Conservation (phyloP, 2,797 vertebrate genomes). For the Merluccius polli region DNA sequence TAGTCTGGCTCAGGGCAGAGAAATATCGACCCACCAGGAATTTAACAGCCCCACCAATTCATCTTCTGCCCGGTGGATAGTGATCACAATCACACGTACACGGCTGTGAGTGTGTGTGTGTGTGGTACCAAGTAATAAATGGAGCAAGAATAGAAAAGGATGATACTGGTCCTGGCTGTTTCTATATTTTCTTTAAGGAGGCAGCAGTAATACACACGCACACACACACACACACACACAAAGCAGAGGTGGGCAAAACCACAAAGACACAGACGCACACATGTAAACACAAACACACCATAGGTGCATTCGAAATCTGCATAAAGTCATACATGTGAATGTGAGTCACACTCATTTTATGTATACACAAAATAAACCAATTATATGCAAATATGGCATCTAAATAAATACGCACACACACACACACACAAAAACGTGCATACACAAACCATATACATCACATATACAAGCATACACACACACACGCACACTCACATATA, state of each 20-base stretch:
- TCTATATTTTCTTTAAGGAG: neutral
- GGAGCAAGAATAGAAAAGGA: constrained; percentile 20
- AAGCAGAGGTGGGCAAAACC: neutral
- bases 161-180: constrained; percentile 21
- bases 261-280: neutral
- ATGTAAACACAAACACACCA: constrained; percentile 16
- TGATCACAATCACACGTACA: neutral
- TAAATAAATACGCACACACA: neutral
- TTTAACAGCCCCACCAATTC: constrained; percentile 58
- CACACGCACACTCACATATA: neutral
- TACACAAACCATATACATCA: too few relatives aligned
- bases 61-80: constrained; percentile 45
- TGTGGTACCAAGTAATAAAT: constrained; percentile 33
- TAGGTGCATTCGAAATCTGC: neutral
- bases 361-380: neutral
- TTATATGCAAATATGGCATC: neutral
- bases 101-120: constrained; percentile 15
- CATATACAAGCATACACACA: neutral
- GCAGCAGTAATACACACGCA: neutral
- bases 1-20: constrained; percentile 33
- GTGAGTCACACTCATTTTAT: neutral
- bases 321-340: neutral
- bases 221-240: neutral
- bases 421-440: neutral
- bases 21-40: constrained; percentile 54